phyloP scores from a whole-genome alignment of 2,797 vertebrate genomes.

The Hafferia zeledoni region DNA sequence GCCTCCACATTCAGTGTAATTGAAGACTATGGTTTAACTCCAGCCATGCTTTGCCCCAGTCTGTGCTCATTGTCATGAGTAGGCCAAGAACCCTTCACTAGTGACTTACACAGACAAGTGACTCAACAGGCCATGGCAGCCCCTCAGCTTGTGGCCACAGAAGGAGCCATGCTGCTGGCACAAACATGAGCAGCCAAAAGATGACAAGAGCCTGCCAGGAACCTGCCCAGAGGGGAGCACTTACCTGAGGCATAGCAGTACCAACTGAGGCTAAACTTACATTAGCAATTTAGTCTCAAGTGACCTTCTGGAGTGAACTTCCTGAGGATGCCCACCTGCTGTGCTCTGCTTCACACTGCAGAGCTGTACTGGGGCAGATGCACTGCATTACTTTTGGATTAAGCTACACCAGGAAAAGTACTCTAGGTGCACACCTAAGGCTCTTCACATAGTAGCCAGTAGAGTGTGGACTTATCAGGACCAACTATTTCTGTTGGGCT shows the following conservation, averaged over 20 bases:
- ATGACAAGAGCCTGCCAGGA: not conserved
- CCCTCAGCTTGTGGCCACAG: not conserved
- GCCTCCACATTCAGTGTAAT: not conserved
- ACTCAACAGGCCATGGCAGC: not conserved
- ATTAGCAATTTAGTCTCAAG: not conserved
- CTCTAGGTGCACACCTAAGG: not conserved
- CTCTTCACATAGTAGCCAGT: not conserved
- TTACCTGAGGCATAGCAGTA: not conserved
- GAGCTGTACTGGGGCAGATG: not conserved
- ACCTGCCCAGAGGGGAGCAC: not conserved
- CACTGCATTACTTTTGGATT: not conserved
- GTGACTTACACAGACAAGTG: rapidly evolving
- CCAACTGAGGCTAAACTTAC: not conserved
- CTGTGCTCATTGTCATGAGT: rapidly evolving
- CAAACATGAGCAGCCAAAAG: not conserved
- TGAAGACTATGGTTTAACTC: not conserved
- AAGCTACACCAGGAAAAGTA: not conserved
- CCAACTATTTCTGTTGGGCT: not conserved
- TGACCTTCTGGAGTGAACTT: not conserved
- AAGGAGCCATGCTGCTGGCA: rapidly evolving
- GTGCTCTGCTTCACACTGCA: rapidly evolving
- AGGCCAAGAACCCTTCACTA: not conserved
- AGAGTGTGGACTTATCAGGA: not conserved
- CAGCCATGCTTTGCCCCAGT: not conserved
- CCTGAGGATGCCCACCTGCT: not conserved